Base-by-base conservation (phyloP, 2,888 invertebrate genomes). In the Stenurella melanura region DNA sequence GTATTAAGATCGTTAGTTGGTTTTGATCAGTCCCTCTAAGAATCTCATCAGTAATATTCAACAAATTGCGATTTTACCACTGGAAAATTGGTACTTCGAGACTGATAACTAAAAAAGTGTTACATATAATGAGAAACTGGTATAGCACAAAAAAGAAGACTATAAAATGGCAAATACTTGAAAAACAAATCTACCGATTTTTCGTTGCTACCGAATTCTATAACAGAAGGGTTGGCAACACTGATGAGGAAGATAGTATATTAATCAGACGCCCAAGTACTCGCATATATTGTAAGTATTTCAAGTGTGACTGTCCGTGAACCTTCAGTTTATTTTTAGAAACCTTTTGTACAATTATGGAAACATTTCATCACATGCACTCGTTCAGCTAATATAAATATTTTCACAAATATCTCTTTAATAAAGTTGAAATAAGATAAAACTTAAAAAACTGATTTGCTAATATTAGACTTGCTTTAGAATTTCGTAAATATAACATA, bases 241-340 rank as follows among this genome's bases (percentile, higher is more conserved):
- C n/a, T n/a, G n/a, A n/a, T n/a, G n/a, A 4, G 21, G 30, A 50
- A 50, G 12, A 50, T 50, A 50, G n/a, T 17, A n/a, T n/a, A n/a
- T 50, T 50, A 50, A 42, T 15, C 42, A 12, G 42, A 9, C 42
- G 12, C 42, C 12, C 42, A 42, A 15, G 15, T 34, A 34, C 30
- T 34, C 7, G 12, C 15, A 42, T 42, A 42, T 42, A 42, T 42
- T 42, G 42, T 12, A 15, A 26, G 12, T 21, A 60, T 26, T 60
- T 17, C 15, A 60, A 30, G 30, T 61, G 61, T 30, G 61, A 61
- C 61, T 21, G n/a, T 61, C 30, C 21, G n/a, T 61, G 61, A 61
- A 21, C 61, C 30, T 21, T 21, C 15, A 17, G n/a, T 30, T 30
- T 61, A 61, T 61, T 26, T 61, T 61, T 61, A 61, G 61, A 61